Conservation (phyloP, 2,888 invertebrate genomes). For the Tiphia femorata region DNA sequence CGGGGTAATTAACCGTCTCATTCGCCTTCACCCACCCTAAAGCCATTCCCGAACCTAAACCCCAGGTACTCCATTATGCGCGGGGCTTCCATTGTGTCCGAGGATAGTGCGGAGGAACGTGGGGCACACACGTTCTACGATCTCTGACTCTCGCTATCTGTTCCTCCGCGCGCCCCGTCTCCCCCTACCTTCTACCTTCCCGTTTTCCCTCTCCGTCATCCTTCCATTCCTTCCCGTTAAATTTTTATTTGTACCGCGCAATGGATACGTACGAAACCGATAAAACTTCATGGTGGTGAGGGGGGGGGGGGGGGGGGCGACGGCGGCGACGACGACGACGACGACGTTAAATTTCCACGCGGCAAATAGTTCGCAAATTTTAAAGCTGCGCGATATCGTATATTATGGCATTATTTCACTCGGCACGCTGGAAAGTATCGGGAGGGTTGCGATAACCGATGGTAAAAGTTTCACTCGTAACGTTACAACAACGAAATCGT, state of each 20-base stretch:
- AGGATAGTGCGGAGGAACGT: conserved; percentile 21
- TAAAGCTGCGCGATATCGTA: too few relatives aligned
- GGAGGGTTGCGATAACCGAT: too few relatives aligned
- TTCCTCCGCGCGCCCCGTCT: conserved; percentile 6
- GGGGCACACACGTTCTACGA: conserved; percentile 9
- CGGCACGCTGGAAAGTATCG: too few relatives aligned
- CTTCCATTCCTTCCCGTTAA: conserved; percentile 25
- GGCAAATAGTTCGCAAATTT: too few relatives aligned
- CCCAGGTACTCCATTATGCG: conserved; percentile 60
- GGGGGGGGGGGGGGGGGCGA: background rate
- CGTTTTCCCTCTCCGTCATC: background rate
- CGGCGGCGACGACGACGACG: background rate
- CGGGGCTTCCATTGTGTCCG: conserved; percentile 57
- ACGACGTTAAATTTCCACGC: too few relatives aligned
- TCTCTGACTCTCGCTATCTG: conserved; percentile 11
- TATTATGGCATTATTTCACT: too few relatives aligned
- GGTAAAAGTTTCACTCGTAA: too few relatives aligned
- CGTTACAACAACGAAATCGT: too few relatives aligned
- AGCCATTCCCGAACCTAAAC: conserved; percentile 56
- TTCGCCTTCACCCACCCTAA: conserved; percentile 53
- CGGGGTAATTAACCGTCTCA: conserved; percentile 64
- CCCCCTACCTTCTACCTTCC: background rate
- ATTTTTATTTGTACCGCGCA: too few relatives aligned
- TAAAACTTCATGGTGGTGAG: conserved; percentile 7
- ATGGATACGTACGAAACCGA: too few relatives aligned